phyloP scores from a whole-genome alignment of 1,140 invertebrate genomes.

The Eubasilissa regina region DNA sequence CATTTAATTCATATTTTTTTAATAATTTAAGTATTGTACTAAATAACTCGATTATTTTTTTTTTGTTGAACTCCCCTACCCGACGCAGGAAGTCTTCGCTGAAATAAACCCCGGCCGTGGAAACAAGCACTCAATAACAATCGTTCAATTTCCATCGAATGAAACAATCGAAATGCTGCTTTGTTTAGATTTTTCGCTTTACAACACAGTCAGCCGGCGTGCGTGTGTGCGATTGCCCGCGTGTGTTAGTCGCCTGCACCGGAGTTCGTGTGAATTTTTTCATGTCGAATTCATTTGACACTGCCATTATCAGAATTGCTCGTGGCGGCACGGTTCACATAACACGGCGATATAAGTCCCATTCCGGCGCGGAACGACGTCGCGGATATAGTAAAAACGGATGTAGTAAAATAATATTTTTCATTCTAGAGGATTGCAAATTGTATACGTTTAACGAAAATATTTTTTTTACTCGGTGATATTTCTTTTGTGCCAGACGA shows the following conservation, averaged over 20 bases:
- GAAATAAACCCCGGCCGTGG: too few species aligned
- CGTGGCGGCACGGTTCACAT: conserved; percentile 12
- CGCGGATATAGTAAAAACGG: background rate
- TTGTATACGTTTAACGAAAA: background rate
- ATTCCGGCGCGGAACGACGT: background rate
- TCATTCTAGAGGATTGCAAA: background rate
- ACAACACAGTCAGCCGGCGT: too few species aligned
- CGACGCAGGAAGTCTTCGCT: too few species aligned
- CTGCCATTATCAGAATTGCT: conserved; percentile 22
- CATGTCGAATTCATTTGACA: conserved; percentile 2
- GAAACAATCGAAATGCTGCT: too few species aligned
- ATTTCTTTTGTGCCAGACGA: background rate
- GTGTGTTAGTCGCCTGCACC: background rate
- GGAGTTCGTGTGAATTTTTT: conserved; percentile 13
- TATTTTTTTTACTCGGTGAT: background rate
- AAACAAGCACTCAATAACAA: too few species aligned
- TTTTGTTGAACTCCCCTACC: too few species aligned
- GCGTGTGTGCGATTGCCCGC: background rate
- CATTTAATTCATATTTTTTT: too few species aligned
- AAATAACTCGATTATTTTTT: too few species aligned
- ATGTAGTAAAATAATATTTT: background rate
- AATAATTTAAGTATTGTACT: too few species aligned
- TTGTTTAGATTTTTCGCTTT: too few species aligned
- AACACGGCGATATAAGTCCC: conserved; percentile 2
- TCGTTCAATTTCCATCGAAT: too few species aligned